Evolutionary conservation across 2,113 vertebrate species (phyloP).

Genomic region (Tychaedon coryphoeus): DNA sequence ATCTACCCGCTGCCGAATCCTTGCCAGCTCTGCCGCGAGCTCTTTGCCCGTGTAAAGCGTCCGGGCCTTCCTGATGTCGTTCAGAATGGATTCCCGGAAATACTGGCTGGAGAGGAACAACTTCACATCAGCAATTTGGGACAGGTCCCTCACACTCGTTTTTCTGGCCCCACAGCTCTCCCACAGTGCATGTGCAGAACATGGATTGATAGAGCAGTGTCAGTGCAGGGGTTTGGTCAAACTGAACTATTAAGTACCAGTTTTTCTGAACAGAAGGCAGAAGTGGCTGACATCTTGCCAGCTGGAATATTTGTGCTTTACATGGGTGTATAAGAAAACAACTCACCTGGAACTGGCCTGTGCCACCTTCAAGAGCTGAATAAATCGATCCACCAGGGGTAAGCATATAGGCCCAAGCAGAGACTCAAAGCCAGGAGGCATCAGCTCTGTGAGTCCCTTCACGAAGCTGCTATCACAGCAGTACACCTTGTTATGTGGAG

Average conservation of each 20-base stretch:
- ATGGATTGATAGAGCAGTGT: neutral
- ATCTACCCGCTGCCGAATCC: slow-evolving; percentile 93
- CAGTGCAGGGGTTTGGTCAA: neutral
- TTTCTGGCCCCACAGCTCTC: neutral
- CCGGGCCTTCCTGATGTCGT: slow-evolving; percentile 93
- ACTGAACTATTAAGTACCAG: neutral
- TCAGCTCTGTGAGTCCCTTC: slow-evolving; percentile 93
- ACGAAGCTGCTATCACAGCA: slow-evolving; percentile 95
- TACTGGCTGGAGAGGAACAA: slow-evolving; percentile 82
- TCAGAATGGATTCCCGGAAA: slow-evolving; percentile 92
- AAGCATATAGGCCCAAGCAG: slow-evolving; percentile 95
- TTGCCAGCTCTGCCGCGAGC: slow-evolving; percentile 86
- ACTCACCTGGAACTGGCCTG: slow-evolving; percentile 90
- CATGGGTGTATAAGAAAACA: neutral
- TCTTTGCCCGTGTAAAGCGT: slow-evolving; percentile 89
- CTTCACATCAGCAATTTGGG: neutral
- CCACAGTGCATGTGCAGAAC: neutral
- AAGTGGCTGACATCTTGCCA: neutral
- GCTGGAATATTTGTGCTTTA: neutral
- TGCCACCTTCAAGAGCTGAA: slow-evolving; percentile 90
- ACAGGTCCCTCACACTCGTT: neutral
- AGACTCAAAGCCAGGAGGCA: slow-evolving; percentile 94
- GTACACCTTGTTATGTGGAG: slow-evolving; percentile 95
- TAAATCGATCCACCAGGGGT: slow-evolving; percentile 91
- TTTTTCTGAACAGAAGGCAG: neutral